Percentiles rank a stretch among this genome's conserved stretches.
Evolutionary conservation across 2,797 vertebrate species (phyloP).

Genomic region (Okamejei kenojei): DNA sequence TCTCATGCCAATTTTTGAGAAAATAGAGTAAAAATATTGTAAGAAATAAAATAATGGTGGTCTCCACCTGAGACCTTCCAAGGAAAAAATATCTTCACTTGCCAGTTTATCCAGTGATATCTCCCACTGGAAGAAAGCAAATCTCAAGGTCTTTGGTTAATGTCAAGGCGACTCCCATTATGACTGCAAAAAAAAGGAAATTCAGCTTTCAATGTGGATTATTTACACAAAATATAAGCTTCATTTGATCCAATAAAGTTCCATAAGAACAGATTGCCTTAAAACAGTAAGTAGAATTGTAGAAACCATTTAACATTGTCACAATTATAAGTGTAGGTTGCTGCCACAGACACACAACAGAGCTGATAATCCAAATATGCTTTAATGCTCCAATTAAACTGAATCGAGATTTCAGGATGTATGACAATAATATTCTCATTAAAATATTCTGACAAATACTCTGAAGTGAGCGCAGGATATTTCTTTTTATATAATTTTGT

Average conservation of each 20-base stretch:
- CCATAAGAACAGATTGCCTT: not conserved
- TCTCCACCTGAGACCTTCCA: not conserved
- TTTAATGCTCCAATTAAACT: not conserved
- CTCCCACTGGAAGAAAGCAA: too few species aligned
- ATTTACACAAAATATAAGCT: too few species aligned
- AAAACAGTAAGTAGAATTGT: not conserved
- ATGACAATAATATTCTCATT: not conserved
- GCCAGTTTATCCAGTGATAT: too few species aligned
- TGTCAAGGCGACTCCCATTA: too few species aligned
- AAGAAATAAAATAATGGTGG: not conserved
- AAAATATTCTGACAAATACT: not conserved
- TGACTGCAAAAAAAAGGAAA: too few species aligned
- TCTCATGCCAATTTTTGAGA: not conserved
- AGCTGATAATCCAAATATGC: not conserved
- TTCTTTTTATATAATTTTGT: not conserved
- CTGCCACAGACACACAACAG: not conserved
- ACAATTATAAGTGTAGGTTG: not conserved
- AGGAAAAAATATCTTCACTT: not conserved
- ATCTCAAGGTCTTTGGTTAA: too few species aligned
- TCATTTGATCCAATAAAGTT: not conserved
- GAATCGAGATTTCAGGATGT: not conserved
- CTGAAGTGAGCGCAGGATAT: not conserved
- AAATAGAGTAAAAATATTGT: not conserved
- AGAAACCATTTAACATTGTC: not conserved
- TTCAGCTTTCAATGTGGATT: too few species aligned